Conservation (phyloP, 2,113 vertebrate species). For the Riparia riparia region DNA sequence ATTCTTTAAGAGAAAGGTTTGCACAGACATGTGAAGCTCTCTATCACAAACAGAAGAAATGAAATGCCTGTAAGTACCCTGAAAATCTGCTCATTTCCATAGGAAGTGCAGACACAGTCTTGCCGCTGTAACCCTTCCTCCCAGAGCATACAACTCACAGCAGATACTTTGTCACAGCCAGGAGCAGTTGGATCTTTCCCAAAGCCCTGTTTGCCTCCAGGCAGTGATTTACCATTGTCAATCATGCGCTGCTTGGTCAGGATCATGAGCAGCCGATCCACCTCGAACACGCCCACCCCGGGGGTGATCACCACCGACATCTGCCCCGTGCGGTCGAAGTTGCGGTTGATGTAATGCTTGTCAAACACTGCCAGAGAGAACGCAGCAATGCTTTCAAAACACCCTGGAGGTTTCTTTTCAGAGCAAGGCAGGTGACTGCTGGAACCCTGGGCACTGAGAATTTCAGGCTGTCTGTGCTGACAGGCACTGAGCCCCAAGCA, state of each 20-base stretch:
- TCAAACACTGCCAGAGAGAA: constrained; percentile 87
- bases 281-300: constrained; percentile 94
- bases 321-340: constrained; percentile 97
- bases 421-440: background rate
- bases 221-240: constrained; percentile 86
- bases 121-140: background rate
- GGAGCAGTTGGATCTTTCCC: background rate
- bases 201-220: fast-evolving
- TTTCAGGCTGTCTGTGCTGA: background rate
- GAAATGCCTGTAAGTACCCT: background rate
- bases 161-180: background rate
- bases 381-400: background rate
- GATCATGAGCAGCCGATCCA: constrained; percentile 97
- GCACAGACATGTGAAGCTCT: background rate
- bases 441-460: background rate
- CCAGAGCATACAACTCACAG: background rate
- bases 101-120: background rate
- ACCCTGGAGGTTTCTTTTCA: background rate
- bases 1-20: background rate
- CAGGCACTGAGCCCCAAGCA: background rate
- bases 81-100: background rate
- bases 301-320: constrained; percentile 99
- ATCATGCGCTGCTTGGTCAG: constrained; percentile 99
- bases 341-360: constrained; percentile 98
- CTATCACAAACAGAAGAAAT: background rate